phyloP scores from a whole-genome alignment of 2,113 vertebrate species.

The Eulemur rufifrons region DNA sequence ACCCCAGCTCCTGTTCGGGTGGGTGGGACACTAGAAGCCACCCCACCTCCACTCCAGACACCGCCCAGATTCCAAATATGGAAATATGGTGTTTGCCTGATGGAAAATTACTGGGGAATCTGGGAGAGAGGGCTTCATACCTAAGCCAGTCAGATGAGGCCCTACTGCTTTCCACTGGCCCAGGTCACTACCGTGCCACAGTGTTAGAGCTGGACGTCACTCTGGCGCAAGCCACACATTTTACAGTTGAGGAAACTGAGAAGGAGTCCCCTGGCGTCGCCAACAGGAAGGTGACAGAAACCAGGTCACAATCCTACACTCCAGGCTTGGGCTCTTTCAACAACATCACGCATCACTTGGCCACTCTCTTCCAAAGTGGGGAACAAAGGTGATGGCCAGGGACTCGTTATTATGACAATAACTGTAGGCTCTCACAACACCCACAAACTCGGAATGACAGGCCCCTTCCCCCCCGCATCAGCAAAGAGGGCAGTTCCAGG shows the following conservation, averaged over 20 bases:
- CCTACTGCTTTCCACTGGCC: not conserved
- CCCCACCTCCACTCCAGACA: not conserved
- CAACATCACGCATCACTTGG: not conserved
- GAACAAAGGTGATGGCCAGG: not conserved
- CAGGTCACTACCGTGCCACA: not conserved
- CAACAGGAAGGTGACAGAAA: not conserved
- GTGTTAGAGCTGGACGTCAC: not conserved
- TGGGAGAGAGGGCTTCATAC: not conserved
- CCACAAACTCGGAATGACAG: not conserved
- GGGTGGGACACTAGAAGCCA: not conserved
- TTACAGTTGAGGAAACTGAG: not conserved
- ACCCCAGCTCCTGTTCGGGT: not conserved
- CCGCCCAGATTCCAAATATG: not conserved
- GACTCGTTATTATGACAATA: not conserved
- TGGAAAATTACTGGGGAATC: conserved; percentile 39
- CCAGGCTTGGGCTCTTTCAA: not conserved
- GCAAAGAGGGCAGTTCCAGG: not conserved
- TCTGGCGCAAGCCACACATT: not conserved
- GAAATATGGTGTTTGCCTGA: not conserved
- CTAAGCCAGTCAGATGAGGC: not conserved
- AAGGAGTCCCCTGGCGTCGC: not conserved
- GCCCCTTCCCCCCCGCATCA: not conserved
- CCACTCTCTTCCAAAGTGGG: rapidly evolving
- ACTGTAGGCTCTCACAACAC: not conserved
- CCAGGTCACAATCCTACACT: not conserved